Base-by-base conservation (phyloP, 2,888 invertebrate genomes). In the Eurytoma californica region DNA sequence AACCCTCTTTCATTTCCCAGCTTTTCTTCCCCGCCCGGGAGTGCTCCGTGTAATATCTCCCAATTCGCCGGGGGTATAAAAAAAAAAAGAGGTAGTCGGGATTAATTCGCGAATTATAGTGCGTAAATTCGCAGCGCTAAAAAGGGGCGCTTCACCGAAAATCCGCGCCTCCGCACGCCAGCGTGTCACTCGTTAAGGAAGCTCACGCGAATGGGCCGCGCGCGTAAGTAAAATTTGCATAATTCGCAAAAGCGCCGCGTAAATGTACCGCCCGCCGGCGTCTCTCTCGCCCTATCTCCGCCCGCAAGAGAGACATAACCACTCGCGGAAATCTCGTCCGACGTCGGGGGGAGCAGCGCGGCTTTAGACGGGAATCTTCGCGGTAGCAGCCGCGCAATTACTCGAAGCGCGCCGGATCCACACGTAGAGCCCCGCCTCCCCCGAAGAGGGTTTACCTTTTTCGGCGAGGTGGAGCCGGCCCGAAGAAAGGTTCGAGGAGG, bases 211-310 rank as follows among this genome's bases (percentile, higher is more conserved):
- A 69, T 57, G 18, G 55, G 53, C 24, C 20, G 18, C 18, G 5
- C 53, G 57, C 24, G 69, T 24, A 39, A 57, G 24, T 20, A 53
- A 72, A 72, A 72, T 72, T 63, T 39, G 28, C 72, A 73, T 73
- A 73, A 73, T 65, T 47, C 55, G 51, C 20, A 24, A 55, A 55
- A 16, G 55, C 51, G 28, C 68, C 9, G 9, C 20, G n/a, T 28
- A 61, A n/a, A 61, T 39, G 28, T 30, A 61, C 61, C 39, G 39
- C 39, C 39, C 39, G 39, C 39, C 39, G 39, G 39, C 39, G 30
- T 7, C 9, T 61, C 9, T 61, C 61, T 61, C 30, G 14, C 53
- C n/a, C 53, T 39, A 39, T 14, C 61, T 30, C 61, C n/a, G 30
- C 28, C 61, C 61, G 61, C 61, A 61, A 61, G 39, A 39, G 39